Conservation (phyloP, 2,888 invertebrate genomes). For the Campoletis raptor region DNA sequence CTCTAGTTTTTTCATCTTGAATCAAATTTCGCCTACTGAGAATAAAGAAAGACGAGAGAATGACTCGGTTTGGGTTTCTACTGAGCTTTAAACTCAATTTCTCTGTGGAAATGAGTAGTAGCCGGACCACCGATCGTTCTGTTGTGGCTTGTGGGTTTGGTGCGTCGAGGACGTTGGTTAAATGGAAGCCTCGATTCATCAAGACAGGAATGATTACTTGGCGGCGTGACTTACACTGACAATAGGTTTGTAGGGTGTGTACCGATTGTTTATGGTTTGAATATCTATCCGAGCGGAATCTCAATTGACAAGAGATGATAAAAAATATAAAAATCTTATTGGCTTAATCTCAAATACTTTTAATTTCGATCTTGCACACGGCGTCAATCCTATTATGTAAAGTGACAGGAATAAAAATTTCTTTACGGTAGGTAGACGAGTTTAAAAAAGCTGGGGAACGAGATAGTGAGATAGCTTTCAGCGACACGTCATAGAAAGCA, state of each 20-base stretch:
- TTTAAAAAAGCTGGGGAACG: conserved; percentile 9
- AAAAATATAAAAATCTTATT: neutral
- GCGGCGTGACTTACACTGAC: conserved; percentile 55
- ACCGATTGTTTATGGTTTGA: conserved; percentile 26
- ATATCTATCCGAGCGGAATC: neutral
- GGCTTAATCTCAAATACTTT: neutral
- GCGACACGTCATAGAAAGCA: conserved; percentile 51
- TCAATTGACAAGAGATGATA: neutral
- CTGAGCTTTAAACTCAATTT: conserved; percentile 64
- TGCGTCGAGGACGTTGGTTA: conserved; percentile 63
- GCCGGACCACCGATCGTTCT: conserved; percentile 67
- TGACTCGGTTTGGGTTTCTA: conserved; percentile 32
- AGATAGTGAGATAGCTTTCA: conserved; percentile 14
- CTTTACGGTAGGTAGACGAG: neutral
- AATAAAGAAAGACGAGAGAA: neutral
- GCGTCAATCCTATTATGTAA: conserved; percentile 12
- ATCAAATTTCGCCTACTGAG: neutral
- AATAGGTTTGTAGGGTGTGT: conserved; percentile 38
- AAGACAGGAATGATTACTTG: conserved; percentile 65
- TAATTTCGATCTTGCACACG: neutral
- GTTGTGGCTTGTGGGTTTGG: conserved; percentile 64
- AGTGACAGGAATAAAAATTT: neutral
- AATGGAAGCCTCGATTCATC: conserved; percentile 68
- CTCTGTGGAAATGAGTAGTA: conserved; percentile 61
- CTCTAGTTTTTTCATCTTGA: neutral